phyloP scores from a whole-genome alignment of 2,888 invertebrate species.

The Drosophila trichaetosa region DNA sequence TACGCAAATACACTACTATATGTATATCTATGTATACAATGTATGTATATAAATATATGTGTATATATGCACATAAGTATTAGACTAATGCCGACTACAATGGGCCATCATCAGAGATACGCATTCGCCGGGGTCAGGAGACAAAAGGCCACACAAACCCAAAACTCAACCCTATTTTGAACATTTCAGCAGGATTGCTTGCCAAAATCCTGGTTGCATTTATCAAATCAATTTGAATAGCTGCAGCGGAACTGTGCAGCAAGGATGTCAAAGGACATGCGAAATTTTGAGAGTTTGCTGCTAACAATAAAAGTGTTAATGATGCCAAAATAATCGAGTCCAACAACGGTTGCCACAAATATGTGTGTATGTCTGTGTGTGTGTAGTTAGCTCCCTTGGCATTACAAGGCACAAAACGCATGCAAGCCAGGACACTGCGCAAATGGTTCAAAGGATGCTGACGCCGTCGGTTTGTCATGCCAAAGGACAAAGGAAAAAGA shows the following conservation, averaged over 20 bases:
- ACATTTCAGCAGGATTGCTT: slow-evolving; percentile 63
- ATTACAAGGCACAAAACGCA: slow-evolving; percentile 73
- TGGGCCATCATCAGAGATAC: slow-evolving; percentile 16
- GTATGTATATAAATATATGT: background rate
- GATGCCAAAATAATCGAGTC: slow-evolving; percentile 75
- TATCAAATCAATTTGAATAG: slow-evolving; percentile 66
- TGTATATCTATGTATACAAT: background rate
- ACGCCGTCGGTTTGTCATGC: slow-evolving; percentile 63
- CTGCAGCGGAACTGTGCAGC: slow-evolving; percentile 4
- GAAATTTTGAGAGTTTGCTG: slow-evolving; percentile 21
- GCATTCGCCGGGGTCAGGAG: slow-evolving; percentile 11
- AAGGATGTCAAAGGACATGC: slow-evolving; percentile 49
- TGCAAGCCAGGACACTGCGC: slow-evolving; percentile 49
- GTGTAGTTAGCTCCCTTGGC: slow-evolving; percentile 21
- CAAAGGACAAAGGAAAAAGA: slow-evolving; percentile 27
- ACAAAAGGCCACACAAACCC: slow-evolving; percentile 40
- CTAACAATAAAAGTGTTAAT: slow-evolving; percentile 77
- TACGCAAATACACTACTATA: slow-evolving; percentile 57
- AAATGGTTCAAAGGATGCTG: slow-evolving; percentile 72
- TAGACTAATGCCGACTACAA: slow-evolving; percentile 40
- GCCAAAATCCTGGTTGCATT: slow-evolving; percentile 43
- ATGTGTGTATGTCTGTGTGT: background rate
- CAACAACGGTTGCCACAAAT: background rate
- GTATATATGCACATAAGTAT: background rate
- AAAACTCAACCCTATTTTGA: slow-evolving; percentile 44